A percentile compares a stretch with the other conserved stretches of the same genome.
Evolutionary conservation across 2,888 invertebrate genomes (phyloP).

Genomic region (Athripsodes cinereus): DNA sequence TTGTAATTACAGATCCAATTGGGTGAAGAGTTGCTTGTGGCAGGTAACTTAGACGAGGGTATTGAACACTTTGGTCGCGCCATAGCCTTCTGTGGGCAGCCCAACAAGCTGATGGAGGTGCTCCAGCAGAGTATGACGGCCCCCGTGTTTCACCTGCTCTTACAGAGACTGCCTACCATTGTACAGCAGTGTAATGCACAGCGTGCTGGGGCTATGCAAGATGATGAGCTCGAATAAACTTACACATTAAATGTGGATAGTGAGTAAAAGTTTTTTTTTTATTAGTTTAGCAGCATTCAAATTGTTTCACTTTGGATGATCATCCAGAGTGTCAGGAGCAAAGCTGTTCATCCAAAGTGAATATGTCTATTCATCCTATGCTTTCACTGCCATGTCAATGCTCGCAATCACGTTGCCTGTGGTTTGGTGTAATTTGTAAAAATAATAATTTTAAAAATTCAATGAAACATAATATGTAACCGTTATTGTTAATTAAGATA

Average conservation of each 20-base stretch:
- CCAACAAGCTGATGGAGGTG: slow-evolving; percentile 74
- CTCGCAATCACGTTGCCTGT: no score
- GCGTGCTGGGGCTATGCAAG: slow-evolving; percentile 37
- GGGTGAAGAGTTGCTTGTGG: slow-evolving; percentile 84
- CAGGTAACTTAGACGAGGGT: slow-evolving; percentile 83
- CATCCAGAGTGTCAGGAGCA: no score
- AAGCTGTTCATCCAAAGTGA: no score
- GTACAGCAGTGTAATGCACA: slow-evolving; percentile 32
- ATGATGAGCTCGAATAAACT: slow-evolving; percentile 46
- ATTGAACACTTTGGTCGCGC: slow-evolving; percentile 96
- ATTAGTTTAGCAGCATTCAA: no score
- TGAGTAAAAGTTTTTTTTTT: not conserved
- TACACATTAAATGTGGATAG: not conserved
- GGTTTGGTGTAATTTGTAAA: no score
- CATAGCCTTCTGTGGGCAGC: slow-evolving; percentile 95
- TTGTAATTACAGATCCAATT: slow-evolving; percentile 91
- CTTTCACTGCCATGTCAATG: no score
- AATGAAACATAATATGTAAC: no score
- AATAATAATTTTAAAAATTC: no score
- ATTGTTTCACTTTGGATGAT: no score
- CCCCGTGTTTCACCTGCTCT: slow-evolving; percentile 84
- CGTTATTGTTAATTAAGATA: no score
- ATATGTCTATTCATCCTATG: no score
- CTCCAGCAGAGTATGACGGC: slow-evolving; percentile 94
- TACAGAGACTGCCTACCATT: slow-evolving; percentile 73